Base-by-base conservation (phyloP, 2,113 vertebrate species). In the Catagonus wagneri region DNA sequence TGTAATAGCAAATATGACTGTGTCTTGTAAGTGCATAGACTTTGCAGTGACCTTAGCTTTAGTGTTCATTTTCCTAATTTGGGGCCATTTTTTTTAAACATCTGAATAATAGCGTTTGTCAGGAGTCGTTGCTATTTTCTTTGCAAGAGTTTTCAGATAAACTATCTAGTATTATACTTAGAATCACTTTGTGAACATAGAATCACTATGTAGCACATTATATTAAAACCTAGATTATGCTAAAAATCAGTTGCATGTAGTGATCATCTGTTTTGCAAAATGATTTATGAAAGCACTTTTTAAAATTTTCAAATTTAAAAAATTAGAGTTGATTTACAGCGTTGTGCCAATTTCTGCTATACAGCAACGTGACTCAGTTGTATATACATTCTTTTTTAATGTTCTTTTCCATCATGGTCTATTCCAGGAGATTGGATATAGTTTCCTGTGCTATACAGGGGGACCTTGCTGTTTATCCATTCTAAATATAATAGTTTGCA, bases 81-180 rank as follows among this genome's bases (percentile, higher is more conserved):
- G 12, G 34, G 50, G 36, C 19, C 34, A 54, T 74, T 86, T 58
- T 29, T 93, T 66, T n/a, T 93, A 93, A 80, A 54, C 54, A 65
- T 83, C 17, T 68, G 83, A 89, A 83, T 93, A 44, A 86, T 58
- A 29, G 22, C 83, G 54, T 52, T 66, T 86, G 25, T 72, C 56
- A 91, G 72, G n/a, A 86, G 20, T 89, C 61, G 83, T 93, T 91
- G 63, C 25, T 89, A 36, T 93, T 78, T 80, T 95, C 39, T 89
- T 52, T 85, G 44, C 12, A 58, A 84, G 44, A 66, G 9, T 80
- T 95, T 94, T 87, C 74, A n/a, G 27, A 71, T 84, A 60, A 87
- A 61, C 22, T 32, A 50, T 17, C 19, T 66, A 52, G n/a, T 29
- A 14, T 86, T 97, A 58, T 65, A 79, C 93, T 94, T 87, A 87